phyloP scores from a whole-genome alignment of 1,140 invertebrate genomes.

The Pseudomyrmex gracilis region DNA sequence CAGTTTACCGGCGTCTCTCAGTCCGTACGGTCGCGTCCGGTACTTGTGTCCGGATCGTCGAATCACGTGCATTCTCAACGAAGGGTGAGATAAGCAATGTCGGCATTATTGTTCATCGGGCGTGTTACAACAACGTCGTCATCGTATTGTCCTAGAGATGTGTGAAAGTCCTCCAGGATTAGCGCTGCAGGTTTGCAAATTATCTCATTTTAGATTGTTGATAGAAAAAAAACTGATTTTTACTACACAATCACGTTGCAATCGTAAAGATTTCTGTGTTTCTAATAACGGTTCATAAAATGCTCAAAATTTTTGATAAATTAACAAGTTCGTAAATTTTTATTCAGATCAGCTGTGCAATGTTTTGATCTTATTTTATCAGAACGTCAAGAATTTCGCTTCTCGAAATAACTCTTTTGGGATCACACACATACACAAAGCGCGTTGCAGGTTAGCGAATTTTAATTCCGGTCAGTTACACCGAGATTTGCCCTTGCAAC shows the following conservation, averaged over 20 bases:
- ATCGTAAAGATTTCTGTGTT: background rate
- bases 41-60: constrained; percentile 13
- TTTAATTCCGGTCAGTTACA: constrained; percentile 52
- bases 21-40: constrained; percentile 63
- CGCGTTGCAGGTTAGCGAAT: constrained; percentile 47
- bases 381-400: constrained; percentile 48
- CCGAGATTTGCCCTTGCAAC: constrained; percentile 40
- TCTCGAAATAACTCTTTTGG: constrained; percentile 16
- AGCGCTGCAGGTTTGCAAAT: constrained; percentile 61
- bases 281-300: constrained; percentile 10
- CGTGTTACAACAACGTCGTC: constrained; percentile 35
- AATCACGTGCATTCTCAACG: constrained; percentile 63
- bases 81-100: constrained; percentile 37
- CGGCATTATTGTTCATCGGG: constrained; percentile 12
- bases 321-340: constrained; percentile 33
- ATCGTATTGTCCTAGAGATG: constrained; percentile 37
- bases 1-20: constrained; percentile 74
- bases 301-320: constrained; percentile 1
- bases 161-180: constrained; percentile 60
- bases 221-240: background rate
- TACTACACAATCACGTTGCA: background rate
- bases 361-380: constrained; percentile 34
- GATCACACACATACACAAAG: background rate
- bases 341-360: constrained; percentile 29
- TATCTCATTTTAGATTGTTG: constrained; percentile 7